A percentile compares a stretch with the other conserved stretches of the same genome.
Conservation (phyloP, 2,113 vertebrate genomes). For the Corythoichthys haematopterus region DNA sequence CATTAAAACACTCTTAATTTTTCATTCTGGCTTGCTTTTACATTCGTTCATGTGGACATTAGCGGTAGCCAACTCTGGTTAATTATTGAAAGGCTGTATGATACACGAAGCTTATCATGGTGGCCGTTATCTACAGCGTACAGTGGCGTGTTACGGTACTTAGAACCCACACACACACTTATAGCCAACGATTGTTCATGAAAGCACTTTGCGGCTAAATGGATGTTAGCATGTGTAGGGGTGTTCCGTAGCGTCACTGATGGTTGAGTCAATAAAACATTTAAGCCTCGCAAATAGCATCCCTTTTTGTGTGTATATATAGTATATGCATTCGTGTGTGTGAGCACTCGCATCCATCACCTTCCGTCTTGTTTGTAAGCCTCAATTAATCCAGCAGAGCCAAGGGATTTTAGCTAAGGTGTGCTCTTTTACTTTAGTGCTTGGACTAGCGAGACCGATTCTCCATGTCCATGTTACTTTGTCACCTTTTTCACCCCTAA, state of each 20-base stretch:
- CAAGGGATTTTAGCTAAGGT: not conserved
- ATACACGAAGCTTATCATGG: not conserved
- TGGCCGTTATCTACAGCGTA: constrained; percentile 18
- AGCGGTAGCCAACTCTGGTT: not conserved
- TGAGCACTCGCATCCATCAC: not conserved
- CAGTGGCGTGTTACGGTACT: not conserved
- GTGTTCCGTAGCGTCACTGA: constrained; percentile 1
- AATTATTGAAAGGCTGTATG: not conserved
- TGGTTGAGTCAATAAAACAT: constrained; percentile 11
- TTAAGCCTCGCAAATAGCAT: constrained; percentile 17
- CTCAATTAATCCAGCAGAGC: constrained; percentile 15
- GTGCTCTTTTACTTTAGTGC: not conserved
- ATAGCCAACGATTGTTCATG: not conserved
- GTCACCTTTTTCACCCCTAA: too few species aligned
- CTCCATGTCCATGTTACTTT: too few species aligned
- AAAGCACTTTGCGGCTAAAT: not conserved
- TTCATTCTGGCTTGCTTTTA: too few species aligned
- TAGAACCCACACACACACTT: not conserved
- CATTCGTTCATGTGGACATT: not conserved
- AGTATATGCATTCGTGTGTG: not conserved
- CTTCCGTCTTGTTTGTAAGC: constrained; percentile 14
- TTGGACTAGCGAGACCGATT: too few species aligned
- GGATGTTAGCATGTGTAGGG: not conserved
- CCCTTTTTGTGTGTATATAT: not conserved
- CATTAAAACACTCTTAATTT: too few species aligned